Base-by-base conservation (phyloP, 1,140 invertebrate species). In the Penaeus japonicus region DNA sequence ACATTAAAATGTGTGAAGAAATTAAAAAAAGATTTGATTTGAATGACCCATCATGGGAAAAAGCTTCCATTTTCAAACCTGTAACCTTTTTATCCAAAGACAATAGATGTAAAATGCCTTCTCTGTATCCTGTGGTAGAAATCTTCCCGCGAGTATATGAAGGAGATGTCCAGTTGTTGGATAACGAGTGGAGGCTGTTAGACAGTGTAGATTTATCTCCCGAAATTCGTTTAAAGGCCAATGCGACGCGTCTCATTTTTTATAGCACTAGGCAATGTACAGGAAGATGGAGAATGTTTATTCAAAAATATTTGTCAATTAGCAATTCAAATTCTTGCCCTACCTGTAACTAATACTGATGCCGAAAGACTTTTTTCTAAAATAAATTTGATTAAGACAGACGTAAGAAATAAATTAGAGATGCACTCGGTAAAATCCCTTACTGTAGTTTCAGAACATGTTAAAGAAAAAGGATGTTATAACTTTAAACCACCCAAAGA, bases 361-460 rank as follows among this genome's bases (percentile, higher is more conserved):
- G 75, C 85, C 0, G 75, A 86, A 55, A 86, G 85, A 53, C 10
- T 80, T 22, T 86, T 86, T 86, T 86, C 75, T 55, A 86, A 86
- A 85, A 0, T 85, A 2, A 77, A 77, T 85, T 18, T 85, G 27
- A 85, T 78, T 17, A 77, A 85, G 54, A 85, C 18, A 7, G 84
- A 85, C 30, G 12, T n/a, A 2, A 22, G 84, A 15, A 77, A 57
- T 32, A 47, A 35, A 30, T 32, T 85, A 20, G 32, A 77, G 10
- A 85, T 77, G 15, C 15, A 59, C 57, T 17, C 57, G n/a, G n/a
- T 59, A 59, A 59, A 59, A n/a, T 15, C 57, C n/a, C 57, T 59
- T 17, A 17, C 15, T n/a, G 15, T 17, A 59, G n/a, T 59, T n/a
- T 59, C 57, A 59, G 57, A 59, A 59, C 15, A 17, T 59, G 57